These are phyloP conservation scores for Mus spretus DNA, from an alignment of 2,797 vertebrate species.

Conservation along the genomic window DNA sequence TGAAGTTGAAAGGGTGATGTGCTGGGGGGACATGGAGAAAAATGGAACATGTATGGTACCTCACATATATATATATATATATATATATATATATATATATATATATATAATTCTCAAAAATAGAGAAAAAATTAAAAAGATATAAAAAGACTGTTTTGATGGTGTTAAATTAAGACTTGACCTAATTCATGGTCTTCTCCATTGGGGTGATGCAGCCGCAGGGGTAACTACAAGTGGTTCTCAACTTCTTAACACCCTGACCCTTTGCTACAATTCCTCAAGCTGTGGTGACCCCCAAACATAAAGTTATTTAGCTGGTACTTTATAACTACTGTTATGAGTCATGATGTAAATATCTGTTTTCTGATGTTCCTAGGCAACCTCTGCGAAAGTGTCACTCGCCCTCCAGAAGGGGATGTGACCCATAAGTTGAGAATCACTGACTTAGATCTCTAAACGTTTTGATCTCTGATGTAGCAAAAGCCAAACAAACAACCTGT, in stretches of 20 bases:
- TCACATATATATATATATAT: background rate
- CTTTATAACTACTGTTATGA: background rate
- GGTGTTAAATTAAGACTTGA: slow-evolving; percentile 21
- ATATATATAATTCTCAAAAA: background rate
- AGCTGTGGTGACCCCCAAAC: background rate
- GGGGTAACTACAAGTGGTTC: background rate
- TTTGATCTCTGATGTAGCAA: slow-evolving; percentile 2
- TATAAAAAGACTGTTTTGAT: background rate
- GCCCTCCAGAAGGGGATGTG: background rate
- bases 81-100: background rate
- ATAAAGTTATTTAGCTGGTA: background rate
- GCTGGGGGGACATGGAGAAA: background rate
- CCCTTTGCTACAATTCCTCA: background rate
- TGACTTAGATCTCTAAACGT: background rate
- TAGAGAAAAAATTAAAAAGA: background rate
- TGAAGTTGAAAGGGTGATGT: background rate
- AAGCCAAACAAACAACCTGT: background rate
- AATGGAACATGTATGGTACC: background rate
- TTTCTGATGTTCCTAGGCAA: background rate
- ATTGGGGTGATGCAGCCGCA: background rate
- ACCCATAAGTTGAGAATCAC: background rate
- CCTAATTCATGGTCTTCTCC: slow-evolving; percentile 20
- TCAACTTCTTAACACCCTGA: background rate
- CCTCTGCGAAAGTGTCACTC: background rate
- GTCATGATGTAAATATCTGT: background rate